Conservation (phyloP, 2,888 invertebrate genomes). For the Dichetophora obliterata region DNA sequence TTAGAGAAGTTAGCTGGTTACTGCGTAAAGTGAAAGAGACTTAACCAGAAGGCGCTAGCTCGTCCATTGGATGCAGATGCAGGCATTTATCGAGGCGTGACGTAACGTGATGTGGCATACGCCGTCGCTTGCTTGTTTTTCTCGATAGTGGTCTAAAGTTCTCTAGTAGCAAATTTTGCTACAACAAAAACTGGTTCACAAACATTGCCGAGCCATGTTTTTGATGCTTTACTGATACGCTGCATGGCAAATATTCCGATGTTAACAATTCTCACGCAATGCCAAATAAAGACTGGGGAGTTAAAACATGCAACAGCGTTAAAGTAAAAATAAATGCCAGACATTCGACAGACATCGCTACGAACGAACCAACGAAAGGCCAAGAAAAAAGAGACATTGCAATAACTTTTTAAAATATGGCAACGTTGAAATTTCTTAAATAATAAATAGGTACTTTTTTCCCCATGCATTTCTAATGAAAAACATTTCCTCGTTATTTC, state of each 20-base stretch:
- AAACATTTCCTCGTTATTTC: too few relatives aligned
- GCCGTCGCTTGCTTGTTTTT: too few relatives aligned
- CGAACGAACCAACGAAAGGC: neutral
- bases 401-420: too few relatives aligned
- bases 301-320: neutral
- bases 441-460: too few relatives aligned
- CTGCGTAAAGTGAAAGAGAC: neutral
- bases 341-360: conserved; percentile 5
- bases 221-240: neutral
- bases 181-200: neutral
- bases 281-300: neutral
- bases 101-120: neutral
- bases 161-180: neutral
- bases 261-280: conserved; percentile 20
- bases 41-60: too few relatives aligned
- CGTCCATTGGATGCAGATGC: neutral
- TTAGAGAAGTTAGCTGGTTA: neutral
- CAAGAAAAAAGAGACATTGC: neutral
- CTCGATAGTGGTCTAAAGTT: neutral
- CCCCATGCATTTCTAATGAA: too few relatives aligned
- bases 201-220: neutral
- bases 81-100: neutral
- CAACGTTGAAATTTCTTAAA: too few relatives aligned
- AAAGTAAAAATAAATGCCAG: conserved; percentile 18
- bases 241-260: neutral